These are phyloP conservation scores for Ectemnius continuus DNA, from an alignment of 2,888 invertebrate genomes.

Conservation along the genomic window DNA sequence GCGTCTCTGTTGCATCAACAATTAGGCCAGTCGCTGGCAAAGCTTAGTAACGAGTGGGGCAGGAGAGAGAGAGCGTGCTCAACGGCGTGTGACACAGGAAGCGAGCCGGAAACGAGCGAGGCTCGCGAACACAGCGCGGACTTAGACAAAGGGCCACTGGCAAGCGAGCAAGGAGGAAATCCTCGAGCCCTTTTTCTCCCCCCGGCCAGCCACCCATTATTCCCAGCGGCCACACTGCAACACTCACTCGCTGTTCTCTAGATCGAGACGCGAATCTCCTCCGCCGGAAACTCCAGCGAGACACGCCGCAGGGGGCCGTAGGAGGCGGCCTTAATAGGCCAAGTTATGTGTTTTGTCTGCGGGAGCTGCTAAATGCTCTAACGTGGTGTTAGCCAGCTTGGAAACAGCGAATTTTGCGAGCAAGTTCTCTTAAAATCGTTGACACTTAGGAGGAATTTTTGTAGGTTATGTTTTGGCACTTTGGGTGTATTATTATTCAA, in stretches of 20 bases:
- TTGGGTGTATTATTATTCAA: no score
- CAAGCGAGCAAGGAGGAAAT: slow-evolving; percentile 28
- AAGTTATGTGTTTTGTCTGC: slow-evolving; percentile 50
- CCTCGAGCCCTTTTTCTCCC: slow-evolving; percentile 27
- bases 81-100: slow-evolving; percentile 78
- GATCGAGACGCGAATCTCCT: slow-evolving; percentile 32
- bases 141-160: slow-evolving; percentile 25
- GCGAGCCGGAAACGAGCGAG: slow-evolving; percentile 63
- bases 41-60: slow-evolving; percentile 56
- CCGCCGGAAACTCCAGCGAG: slow-evolving; percentile 39
- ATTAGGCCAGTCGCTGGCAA: slow-evolving; percentile 59
- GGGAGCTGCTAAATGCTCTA: slow-evolving; percentile 21
- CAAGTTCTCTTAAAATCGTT: no score
- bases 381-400: not conserved
- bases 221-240: not conserved
- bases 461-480: no score
- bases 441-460: no score
- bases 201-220: slow-evolving; percentile 28
- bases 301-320: slow-evolving; percentile 43
- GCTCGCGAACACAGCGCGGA: slow-evolving; percentile 23
- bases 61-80: slow-evolving; percentile 71
- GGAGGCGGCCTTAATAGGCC: slow-evolving; percentile 50
- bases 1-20: slow-evolving; percentile 66
- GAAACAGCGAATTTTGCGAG: not conserved
- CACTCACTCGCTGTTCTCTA: not conserved